phyloP scores from a whole-genome alignment of 2,888 invertebrate genomes.

The Piscicola geometra region DNA sequence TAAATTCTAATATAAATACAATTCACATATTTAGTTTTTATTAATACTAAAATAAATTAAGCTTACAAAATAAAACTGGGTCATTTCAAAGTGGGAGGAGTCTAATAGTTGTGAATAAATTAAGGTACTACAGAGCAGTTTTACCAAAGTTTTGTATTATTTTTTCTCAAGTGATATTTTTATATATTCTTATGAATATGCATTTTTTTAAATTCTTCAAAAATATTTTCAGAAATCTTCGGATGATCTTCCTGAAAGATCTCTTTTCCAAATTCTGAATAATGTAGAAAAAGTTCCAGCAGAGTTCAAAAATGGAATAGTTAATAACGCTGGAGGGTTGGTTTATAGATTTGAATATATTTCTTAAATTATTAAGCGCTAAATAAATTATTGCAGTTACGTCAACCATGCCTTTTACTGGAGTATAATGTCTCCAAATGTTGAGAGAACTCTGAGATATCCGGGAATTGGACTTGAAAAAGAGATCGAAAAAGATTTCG shows the following conservation, averaged over 20 bases:
- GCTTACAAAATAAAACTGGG: no score
- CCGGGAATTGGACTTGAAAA: conserved; percentile 44
- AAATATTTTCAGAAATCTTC: neutral
- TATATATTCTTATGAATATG: neutral
- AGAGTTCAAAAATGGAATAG: conserved; percentile 43
- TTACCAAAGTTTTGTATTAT: no score
- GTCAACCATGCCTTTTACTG: conserved; percentile 51
- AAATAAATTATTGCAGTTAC: conserved; percentile 44
- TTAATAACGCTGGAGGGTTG: conserved; percentile 50
- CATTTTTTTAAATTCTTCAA: neutral
- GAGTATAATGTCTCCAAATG: conserved; percentile 48
- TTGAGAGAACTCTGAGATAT: conserved; percentile 42
- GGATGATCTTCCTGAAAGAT: no score
- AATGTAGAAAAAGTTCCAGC: conserved; percentile 46
- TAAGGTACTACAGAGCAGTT: no score
- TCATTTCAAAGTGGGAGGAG: no score
- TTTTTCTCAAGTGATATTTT: no score
- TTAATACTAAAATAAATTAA: no score
- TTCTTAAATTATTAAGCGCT: no score
- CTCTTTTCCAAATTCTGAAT: conserved; percentile 47
- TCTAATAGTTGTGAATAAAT: no score
- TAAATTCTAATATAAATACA: no score
- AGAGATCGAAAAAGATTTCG: conserved; percentile 46
- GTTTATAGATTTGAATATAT: no score
- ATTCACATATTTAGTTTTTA: no score